Conservation (phyloP, 2,113 vertebrate genomes). For the Procavia capensis region DNA sequence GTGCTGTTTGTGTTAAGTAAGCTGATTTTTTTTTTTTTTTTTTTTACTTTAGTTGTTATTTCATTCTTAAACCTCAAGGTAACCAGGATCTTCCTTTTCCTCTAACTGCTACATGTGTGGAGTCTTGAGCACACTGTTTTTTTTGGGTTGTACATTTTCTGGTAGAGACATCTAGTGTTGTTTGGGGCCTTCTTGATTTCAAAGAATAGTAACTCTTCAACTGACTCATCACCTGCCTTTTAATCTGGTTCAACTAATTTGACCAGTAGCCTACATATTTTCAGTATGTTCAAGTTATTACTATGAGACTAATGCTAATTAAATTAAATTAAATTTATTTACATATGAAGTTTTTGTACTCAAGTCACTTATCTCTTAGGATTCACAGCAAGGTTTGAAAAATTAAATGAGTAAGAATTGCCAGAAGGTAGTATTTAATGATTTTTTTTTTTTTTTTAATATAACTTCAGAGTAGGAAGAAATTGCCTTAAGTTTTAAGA, state of each 20-base stretch:
- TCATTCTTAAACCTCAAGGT: background rate
- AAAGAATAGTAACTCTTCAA: background rate
- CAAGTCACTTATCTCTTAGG: constrained; percentile 15
- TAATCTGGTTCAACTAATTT: background rate
- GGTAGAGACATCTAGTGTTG: background rate
- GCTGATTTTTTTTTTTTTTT: background rate
- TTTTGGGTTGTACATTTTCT: background rate
- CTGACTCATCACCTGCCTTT: background rate
- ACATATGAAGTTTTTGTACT: constrained; percentile 11
- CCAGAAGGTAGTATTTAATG: constrained; percentile 47
- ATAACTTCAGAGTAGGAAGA: constrained; percentile 24
- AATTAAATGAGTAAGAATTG: constrained; percentile 51
- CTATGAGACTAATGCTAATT: constrained; percentile 32
- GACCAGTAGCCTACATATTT: background rate
- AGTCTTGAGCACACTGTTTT: background rate
- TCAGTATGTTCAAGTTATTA: constrained; percentile 38
- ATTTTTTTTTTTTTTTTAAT: constrained; percentile 46
- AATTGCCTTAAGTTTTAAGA: constrained; percentile 33
- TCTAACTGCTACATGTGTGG: background rate
- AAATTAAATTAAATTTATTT: constrained; percentile 19
- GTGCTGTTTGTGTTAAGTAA: background rate
- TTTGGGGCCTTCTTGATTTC: background rate
- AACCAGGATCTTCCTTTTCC: background rate
- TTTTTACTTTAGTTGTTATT: background rate
- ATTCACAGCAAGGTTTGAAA: constrained; percentile 53